A percentile compares a stretch with the other conserved stretches of the same genome.
phyloP scores from a whole-genome alignment of 1,140 invertebrate genomes.

The Spodoptera litura region DNA sequence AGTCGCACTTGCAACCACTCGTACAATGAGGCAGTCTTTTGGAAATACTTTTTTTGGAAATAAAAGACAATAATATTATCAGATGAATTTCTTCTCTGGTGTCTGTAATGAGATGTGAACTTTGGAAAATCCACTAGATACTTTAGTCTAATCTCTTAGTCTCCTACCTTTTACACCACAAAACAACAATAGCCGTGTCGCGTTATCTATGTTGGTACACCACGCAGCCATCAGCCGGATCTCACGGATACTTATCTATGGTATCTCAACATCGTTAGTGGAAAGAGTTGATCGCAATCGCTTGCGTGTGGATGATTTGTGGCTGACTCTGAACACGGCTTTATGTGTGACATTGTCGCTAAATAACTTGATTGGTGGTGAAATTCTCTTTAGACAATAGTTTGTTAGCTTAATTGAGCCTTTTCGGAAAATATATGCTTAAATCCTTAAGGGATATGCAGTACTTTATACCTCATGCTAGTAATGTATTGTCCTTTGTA shows the following conservation, averaged over 20 bases:
- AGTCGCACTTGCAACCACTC: too few relatives aligned
- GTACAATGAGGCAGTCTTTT: too few relatives aligned
- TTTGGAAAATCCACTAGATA: too few relatives aligned
- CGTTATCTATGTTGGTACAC: constrained; percentile 34
- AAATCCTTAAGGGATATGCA: too few relatives aligned
- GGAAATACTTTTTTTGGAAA: too few relatives aligned
- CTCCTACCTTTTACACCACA: neutral
- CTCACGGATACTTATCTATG: constrained; percentile 42
- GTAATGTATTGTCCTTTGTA: too few relatives aligned
- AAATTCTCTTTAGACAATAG: neutral
- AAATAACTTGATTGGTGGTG: neutral
- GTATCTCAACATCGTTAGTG: constrained; percentile 53
- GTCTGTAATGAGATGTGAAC: too few relatives aligned
- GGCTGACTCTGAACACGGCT: constrained; percentile 33
- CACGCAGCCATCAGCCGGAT: constrained; percentile 27
- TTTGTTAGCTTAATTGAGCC: too few relatives aligned
- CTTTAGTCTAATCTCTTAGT: neutral
- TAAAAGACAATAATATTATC: too few relatives aligned
- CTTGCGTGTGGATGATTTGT: constrained; percentile 55
- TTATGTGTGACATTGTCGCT: constrained; percentile 23
- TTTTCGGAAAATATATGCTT: neutral
- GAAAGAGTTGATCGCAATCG: constrained; percentile 54
- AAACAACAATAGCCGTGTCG: constrained; percentile 19
- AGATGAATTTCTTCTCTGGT: too few relatives aligned
- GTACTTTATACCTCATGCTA: too few relatives aligned